Evolutionary conservation across 1,140 invertebrate genomes (phyloP).

Genomic region (Drosophila nebulosa): DNA sequence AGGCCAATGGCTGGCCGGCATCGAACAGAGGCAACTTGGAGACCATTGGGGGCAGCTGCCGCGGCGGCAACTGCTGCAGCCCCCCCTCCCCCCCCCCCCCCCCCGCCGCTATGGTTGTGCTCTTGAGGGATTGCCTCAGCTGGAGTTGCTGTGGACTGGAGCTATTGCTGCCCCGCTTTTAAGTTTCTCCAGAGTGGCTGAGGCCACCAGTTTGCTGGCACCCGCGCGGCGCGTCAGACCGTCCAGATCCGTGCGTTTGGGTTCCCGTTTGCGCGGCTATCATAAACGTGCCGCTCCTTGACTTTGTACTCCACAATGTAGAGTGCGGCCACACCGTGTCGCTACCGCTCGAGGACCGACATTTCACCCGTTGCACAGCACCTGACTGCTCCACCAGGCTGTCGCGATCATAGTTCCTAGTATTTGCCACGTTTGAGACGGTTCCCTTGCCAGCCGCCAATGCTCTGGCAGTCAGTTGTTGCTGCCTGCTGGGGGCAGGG

Average conservation of each 20-base stretch:
- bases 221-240: constrained; percentile 70
- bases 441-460: constrained; percentile 91
- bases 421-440: constrained; percentile 96
- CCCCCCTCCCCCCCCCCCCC: too few relatives aligned
- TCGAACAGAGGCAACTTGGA: constrained; percentile 87
- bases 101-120: constrained; percentile 82
- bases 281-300: constrained; percentile 94
- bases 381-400: constrained; percentile 97
- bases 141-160: constrained; percentile 38
- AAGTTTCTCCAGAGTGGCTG: constrained; percentile 60
- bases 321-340: constrained; percentile 99
- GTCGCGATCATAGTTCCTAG: constrained; percentile 97
- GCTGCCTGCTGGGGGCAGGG: constrained; percentile 68
- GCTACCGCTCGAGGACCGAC: constrained; percentile 97
- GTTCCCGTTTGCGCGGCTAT: constrained; percentile 91
- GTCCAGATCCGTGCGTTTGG: constrained; percentile 85
- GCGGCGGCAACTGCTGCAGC: constrained; percentile 85
- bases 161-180: constrained; percentile 38
- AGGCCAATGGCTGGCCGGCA: constrained; percentile 81
- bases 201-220: constrained; percentile 42
- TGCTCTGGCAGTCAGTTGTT: constrained; percentile 74
- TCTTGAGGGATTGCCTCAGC: constrained; percentile 62
- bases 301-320: constrained; percentile 99
- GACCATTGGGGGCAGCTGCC: constrained; percentile 85
- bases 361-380: constrained; percentile 98